Conservation (phyloP, 2,797 vertebrate species). For the Myotis pilosus region DNA sequence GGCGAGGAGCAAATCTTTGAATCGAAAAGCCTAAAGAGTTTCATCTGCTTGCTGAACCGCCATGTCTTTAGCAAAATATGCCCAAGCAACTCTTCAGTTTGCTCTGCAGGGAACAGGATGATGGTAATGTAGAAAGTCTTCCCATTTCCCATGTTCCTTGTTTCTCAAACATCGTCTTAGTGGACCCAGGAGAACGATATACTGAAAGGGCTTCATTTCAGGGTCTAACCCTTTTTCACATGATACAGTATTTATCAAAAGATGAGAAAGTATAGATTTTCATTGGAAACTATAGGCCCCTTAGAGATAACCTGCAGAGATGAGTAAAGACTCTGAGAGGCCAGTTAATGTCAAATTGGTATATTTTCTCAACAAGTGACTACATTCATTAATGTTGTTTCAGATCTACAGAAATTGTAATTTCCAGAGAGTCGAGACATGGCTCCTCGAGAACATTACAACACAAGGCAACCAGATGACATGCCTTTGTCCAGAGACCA, state of each 20-base stretch:
- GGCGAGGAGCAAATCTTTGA: constrained; percentile 30
- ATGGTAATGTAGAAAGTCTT: neutral
- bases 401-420: constrained; percentile 39
- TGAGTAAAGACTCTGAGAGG: neutral
- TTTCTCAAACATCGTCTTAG: neutral
- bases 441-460: constrained; percentile 25
- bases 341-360: neutral
- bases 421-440: constrained; percentile 51
- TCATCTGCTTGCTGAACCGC: constrained; percentile 39
- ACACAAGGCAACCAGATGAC: no score
- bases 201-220: neutral
- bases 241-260: neutral
- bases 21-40: constrained; percentile 37
- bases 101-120: neutral
- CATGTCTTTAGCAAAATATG: constrained; percentile 54
- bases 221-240: neutral
- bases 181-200: accelerated
- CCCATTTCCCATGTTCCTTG: neutral
- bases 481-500: no score
- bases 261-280: neutral
- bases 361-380: neutral
- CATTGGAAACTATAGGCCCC: neutral
- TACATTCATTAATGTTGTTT: constrained; percentile 5
- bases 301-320: neutral
- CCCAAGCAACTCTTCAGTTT: accelerated